Base-by-base conservation (phyloP, 2,113 vertebrate species). In the Myocastor coypus region DNA sequence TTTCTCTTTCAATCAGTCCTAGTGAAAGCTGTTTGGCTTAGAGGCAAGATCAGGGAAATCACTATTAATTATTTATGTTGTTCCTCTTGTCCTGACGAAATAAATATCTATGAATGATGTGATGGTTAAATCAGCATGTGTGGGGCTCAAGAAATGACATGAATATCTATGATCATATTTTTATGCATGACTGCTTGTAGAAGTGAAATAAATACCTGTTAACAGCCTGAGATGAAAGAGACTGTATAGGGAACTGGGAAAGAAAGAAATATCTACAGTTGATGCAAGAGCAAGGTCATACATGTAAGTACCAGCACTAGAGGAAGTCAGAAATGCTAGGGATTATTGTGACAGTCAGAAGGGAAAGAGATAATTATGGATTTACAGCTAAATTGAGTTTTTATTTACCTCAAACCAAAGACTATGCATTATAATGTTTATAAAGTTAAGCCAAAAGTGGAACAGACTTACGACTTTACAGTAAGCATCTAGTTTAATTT, bases 51-150 rank as follows among this genome's bases (percentile, higher is more conserved):
- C 34, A 24, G 77, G 81, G 50, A 84, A 95, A 92, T 96, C 88
- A 86, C 69, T 93, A 94, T 97, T 96, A 95, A 97, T 97, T 96
- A 97, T 97, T 92, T 91, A 97, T 94, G 90, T 80, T 90, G 68
- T 11, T 92, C 52, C 96, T 68, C 66, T 68, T 97, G 92, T 95
- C 66, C 63, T 77, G 40, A 81, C 71, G 87, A 97, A 95, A 95
- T 97, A 97, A 96, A 91, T 95, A 95, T 82, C 94, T 83, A 30
- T 61, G 91, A 96, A 93, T 46, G 90, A 91, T 16, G 10, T 64
- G 66, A 88, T 90, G 55, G 84, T 80, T 90, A 92, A 96, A 87
- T 94, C 81, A 87, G 89, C 71, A 87, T 77, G 77, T 97, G 84
- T 85, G 63, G 42, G 59, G n/a, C 37, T 97, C 88, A 91, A 94